Conservation (phyloP, 1,140 invertebrate species). For the Drosophila repleta region DNA sequence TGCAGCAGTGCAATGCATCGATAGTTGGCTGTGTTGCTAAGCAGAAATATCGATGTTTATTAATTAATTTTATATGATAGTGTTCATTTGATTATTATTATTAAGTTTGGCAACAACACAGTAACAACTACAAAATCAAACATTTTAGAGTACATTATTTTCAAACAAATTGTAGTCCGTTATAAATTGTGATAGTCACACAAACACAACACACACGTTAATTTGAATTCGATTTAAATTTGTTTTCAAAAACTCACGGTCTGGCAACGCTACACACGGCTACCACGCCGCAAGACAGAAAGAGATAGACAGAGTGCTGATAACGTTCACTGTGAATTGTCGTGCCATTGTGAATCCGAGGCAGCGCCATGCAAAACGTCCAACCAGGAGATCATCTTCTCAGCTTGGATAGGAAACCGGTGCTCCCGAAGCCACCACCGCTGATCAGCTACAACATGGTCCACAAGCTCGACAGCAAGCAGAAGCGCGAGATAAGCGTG, state of each 20-base stretch:
- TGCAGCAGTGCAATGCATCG: background rate
- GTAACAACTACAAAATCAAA: too few relatives aligned
- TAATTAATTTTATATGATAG: too few relatives aligned
- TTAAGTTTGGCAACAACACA: too few relatives aligned
- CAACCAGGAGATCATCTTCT: background rate
- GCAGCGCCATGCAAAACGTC: constrained; percentile 42
- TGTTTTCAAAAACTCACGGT: constrained; percentile 1
- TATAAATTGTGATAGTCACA: too few relatives aligned
- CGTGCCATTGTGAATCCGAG: background rate
- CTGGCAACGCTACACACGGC: constrained; percentile 18
- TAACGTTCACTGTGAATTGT: constrained; percentile 4
- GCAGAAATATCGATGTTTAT: background rate
- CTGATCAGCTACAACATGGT: constrained; percentile 65
- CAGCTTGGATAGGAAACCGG: background rate
- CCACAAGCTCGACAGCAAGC: constrained; percentile 35
- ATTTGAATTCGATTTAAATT: too few relatives aligned
- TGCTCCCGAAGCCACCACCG: background rate
- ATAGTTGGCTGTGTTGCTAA: background rate
- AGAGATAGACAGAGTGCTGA: constrained; percentile 1
- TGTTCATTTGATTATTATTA: too few relatives aligned
- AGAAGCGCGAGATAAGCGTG: constrained; percentile 21
- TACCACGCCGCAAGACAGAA: background rate
- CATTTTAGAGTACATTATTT: too few relatives aligned
- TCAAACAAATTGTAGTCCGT: too few relatives aligned
- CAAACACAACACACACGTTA: too few relatives aligned